Percentiles rank a stretch among this genome's conserved stretches.
Evolutionary conservation across 1,140 invertebrate genomes (phyloP).

Genomic region (Aphaenogaster floridana): DNA sequence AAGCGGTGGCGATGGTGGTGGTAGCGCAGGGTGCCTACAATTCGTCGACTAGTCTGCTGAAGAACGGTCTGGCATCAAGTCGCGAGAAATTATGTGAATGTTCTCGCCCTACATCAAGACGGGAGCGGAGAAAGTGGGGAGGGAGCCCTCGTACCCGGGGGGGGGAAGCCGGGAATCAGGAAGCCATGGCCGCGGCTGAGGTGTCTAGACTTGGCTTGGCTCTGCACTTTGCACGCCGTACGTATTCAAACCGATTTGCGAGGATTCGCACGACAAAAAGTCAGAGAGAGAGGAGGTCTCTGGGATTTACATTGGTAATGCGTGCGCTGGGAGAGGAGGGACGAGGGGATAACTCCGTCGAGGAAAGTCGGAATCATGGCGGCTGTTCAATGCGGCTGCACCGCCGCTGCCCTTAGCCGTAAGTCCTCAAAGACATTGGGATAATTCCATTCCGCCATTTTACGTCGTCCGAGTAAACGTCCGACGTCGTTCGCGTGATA

Average conservation of each 20-base stretch:
- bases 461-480: neutral
- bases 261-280: slow-evolving; percentile 82
- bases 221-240: slow-evolving; percentile 74
- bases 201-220: slow-evolving; percentile 79
- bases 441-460: slow-evolving; percentile 34
- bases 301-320: slow-evolving; percentile 83
- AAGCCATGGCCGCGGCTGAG: slow-evolving; percentile 65
- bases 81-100: slow-evolving; percentile 83
- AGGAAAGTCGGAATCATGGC: slow-evolving; percentile 64
- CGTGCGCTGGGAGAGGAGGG: slow-evolving; percentile 50
- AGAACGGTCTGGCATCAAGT: slow-evolving; percentile 83
- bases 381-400: slow-evolving; percentile 9
- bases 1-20: slow-evolving; percentile 63
- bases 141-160: slow-evolving; percentile 19
- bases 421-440: slow-evolving; percentile 38
- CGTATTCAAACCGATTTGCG: slow-evolving; percentile 82
- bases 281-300: slow-evolving; percentile 66
- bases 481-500: neutral
- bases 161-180: slow-evolving; percentile 28
- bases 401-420: neutral
- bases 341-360: slow-evolving; percentile 48
- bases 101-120: slow-evolving; percentile 74
- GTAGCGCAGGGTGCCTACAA: slow-evolving; percentile 79
- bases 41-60: slow-evolving; percentile 80
- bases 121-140: slow-evolving; percentile 35